Percentiles rank a stretch among this genome's conserved stretches.
These are phyloP conservation scores for Lasioglossum baleicum DNA, from an alignment of 1,140 invertebrate species.

Conservation along the genomic window DNA sequence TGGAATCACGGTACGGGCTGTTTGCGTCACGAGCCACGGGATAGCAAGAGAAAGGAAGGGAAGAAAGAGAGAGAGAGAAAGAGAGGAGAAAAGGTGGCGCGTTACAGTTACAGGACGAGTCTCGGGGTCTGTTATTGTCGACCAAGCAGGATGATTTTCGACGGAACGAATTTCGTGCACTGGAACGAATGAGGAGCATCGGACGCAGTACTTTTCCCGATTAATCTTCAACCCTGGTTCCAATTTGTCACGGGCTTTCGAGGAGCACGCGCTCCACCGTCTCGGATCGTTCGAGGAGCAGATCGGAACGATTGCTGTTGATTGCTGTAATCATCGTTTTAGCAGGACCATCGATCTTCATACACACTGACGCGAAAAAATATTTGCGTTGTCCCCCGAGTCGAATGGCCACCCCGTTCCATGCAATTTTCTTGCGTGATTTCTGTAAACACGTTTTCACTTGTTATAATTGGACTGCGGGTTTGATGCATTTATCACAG, in stretches of 20 bases:
- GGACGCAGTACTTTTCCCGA: neutral
- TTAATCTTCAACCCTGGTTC: constrained; percentile 32
- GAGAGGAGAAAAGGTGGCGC: neutral
- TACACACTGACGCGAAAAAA: neutral
- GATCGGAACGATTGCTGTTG: neutral
- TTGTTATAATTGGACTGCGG: too few relatives aligned
- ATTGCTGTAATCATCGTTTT: neutral
- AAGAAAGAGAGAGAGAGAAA: constrained; percentile 2
- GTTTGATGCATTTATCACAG: too few relatives aligned
- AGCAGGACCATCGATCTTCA: neutral
- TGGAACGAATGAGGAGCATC: constrained; percentile 15
- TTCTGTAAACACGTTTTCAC: too few relatives aligned
- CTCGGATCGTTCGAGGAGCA: neutral
- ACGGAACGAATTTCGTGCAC: constrained; percentile 13
- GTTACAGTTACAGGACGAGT: neutral
- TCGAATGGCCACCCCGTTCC: too few relatives aligned
- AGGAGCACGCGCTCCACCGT: neutral
- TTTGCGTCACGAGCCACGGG: constrained; percentile 39
- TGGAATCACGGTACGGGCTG: constrained; percentile 34
- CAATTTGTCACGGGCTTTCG: constrained; percentile 52
- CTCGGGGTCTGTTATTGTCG: neutral
- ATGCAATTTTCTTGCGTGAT: too few relatives aligned
- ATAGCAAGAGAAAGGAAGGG: neutral
- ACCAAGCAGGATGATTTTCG: neutral
- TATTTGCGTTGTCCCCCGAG: too few relatives aligned